These are phyloP conservation scores for Chaetodon trifascialis DNA, from an alignment of 2,113 vertebrate genomes.

Conservation along the genomic window DNA sequence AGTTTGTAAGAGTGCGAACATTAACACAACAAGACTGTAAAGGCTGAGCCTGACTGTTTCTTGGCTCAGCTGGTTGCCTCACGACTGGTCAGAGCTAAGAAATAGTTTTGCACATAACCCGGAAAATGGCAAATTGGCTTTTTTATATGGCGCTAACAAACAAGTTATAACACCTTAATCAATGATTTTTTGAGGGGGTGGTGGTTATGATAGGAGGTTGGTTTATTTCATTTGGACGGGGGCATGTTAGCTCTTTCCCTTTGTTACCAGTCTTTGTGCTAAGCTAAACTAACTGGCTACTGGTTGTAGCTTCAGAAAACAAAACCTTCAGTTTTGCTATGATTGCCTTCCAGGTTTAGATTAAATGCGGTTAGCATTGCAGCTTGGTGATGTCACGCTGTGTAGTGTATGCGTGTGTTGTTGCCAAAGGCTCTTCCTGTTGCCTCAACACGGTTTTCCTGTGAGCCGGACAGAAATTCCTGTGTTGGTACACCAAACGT, in stretches of 20 bases:
- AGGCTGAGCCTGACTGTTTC: too few relatives aligned
- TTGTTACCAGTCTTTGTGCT: not conserved
- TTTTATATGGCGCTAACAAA: not conserved
- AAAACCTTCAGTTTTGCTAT: not conserved
- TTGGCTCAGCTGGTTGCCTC: not conserved
- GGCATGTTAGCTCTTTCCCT: not conserved
- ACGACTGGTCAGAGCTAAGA: not conserved
- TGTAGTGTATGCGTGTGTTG: slow-evolving; percentile 15
- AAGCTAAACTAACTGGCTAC: not conserved
- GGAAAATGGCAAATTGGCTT: too few relatives aligned
- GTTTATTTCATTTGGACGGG: not conserved
- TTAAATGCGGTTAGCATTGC: slow-evolving; percentile 11
- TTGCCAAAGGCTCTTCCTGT: slow-evolving; percentile 64
- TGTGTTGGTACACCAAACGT: slow-evolving; percentile 43
- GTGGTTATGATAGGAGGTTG: too few relatives aligned
- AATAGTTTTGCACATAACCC: too few relatives aligned
- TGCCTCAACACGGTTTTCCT: slow-evolving; percentile 61
- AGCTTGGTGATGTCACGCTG: slow-evolving; percentile 47
- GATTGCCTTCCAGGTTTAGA: slow-evolving; percentile 1
- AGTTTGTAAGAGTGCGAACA: too few relatives aligned
- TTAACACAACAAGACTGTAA: too few relatives aligned
- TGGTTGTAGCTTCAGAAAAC: not conserved
- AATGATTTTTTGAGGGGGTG: too few relatives aligned
- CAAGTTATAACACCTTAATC: not conserved
- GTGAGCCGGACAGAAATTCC: slow-evolving; percentile 48